A percentile compares a stretch with the other conserved stretches of the same genome.
Conservation (phyloP, 2,113 vertebrate genomes). For the Channa argus region DNA sequence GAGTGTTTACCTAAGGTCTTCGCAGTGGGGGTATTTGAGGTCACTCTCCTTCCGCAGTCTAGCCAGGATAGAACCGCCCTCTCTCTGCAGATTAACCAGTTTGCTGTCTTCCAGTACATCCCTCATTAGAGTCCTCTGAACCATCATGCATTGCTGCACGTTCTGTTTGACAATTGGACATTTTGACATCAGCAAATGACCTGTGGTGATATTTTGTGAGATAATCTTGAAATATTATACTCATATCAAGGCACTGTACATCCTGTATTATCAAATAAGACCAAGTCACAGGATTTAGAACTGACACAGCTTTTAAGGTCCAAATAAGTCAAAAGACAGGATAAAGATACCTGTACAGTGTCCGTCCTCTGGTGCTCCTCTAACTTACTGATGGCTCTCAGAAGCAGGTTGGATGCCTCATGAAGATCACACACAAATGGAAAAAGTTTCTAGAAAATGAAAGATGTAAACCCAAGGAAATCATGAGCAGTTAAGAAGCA, state of each 20-base stretch:
- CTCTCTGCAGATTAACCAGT: constrained; percentile 88
- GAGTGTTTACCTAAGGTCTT: constrained; percentile 84
- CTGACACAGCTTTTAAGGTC: background rate
- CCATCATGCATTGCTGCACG: constrained; percentile 77
- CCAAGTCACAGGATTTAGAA: background rate
- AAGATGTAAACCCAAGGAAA: background rate
- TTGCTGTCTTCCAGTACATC: constrained; percentile 86
- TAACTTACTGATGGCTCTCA: constrained; percentile 84
- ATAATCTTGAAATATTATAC: background rate
- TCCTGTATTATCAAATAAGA: background rate
- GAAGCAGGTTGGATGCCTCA: constrained; percentile 83
- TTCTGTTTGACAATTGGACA: constrained; percentile 72
- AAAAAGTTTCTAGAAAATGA: constrained; percentile 87
- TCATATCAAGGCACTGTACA: background rate
- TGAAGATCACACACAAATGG: constrained; percentile 85
- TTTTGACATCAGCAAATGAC: background rate
- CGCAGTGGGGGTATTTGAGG: constrained; percentile 80
- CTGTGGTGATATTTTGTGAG: too few species aligned
- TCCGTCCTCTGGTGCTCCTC: constrained; percentile 66
- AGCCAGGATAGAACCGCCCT: constrained; percentile 89
- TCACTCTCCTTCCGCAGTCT: constrained; percentile 89
- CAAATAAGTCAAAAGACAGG: background rate
- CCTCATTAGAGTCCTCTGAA: constrained; percentile 90
- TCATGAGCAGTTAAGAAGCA: background rate
- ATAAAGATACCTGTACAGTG: constrained; percentile 83